Evolutionary conservation across 2,888 invertebrate genomes (phyloP).

Genomic region (Stegana nigrithorax): DNA sequence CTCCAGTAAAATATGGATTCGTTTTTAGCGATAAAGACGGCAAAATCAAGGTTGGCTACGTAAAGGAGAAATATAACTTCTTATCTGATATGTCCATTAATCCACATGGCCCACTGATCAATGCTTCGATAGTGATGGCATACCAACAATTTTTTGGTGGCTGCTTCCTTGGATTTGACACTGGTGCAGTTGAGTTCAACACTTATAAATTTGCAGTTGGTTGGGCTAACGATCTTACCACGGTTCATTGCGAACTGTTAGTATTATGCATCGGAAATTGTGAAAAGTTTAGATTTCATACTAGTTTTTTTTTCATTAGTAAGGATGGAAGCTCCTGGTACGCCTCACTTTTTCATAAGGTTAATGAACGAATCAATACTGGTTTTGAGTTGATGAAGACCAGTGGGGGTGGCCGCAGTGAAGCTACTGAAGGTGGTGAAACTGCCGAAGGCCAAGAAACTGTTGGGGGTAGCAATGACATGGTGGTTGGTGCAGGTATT

Average conservation of each 20-base stretch:
- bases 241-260: constrained; percentile 92
- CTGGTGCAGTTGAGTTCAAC: constrained; percentile 83
- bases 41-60: constrained; percentile 84
- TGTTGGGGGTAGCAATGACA: constrained; percentile 73
- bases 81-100: constrained; percentile 86
- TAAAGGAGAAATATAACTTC: constrained; percentile 81
- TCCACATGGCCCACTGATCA: constrained; percentile 81
- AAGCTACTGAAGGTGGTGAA: not conserved
- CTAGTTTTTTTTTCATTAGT: constrained; percentile 23
- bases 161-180: constrained; percentile 85
- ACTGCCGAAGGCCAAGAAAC: not conserved
- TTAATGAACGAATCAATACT: constrained; percentile 33
- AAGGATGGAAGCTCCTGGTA: constrained; percentile 32
- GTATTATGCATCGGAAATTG: constrained; percentile 19
- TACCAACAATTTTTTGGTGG: constrained; percentile 94
- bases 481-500: constrained; percentile 87
- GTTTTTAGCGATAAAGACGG: constrained; percentile 71
- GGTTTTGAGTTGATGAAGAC: constrained; percentile 34
- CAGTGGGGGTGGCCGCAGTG: not conserved
- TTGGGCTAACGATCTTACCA: constrained; percentile 86
- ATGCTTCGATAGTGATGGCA: constrained; percentile 83
- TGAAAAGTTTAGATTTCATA: not conserved
- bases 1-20: not conserved
- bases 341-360: constrained; percentile 41
- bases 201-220: constrained; percentile 93